Evolutionary conservation across 2,888 invertebrate species (phyloP).

Genomic region (Drosophila longiperda): DNA sequence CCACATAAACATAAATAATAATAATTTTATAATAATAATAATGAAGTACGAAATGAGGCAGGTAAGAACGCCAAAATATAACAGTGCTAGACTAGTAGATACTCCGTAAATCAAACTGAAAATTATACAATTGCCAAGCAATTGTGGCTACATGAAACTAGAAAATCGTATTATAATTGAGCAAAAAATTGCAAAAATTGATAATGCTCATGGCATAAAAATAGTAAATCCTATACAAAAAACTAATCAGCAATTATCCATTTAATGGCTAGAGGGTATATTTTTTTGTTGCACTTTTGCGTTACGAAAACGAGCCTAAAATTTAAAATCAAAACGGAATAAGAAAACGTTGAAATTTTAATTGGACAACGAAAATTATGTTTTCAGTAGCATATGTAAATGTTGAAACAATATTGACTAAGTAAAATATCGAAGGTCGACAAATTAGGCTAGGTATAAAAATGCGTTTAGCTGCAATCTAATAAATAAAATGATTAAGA

Average conservation of each 20-base stretch:
- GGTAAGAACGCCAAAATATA: constrained; percentile 9
- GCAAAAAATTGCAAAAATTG: not conserved
- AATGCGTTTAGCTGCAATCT: not conserved
- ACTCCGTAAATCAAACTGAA: constrained; percentile 3
- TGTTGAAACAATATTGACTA: not conserved
- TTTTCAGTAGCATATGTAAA: not conserved
- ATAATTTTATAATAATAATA: constrained; percentile 45
- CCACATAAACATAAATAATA: constrained; percentile 20
- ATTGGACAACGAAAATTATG: not conserved
- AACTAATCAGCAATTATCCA: too few relatives aligned
- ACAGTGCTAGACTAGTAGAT: not conserved
- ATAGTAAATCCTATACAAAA: too few relatives aligned
- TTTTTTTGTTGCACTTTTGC: constrained; percentile 74
- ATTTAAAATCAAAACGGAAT: constrained; percentile 26
- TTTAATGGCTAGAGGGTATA: constrained; percentile 9
- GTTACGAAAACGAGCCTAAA: constrained; percentile 56
- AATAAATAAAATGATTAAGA: not conserved
- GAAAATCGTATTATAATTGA: not conserved
- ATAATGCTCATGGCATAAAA: too few relatives aligned
- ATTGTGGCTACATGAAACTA: not conserved
- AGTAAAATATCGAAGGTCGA: not conserved
- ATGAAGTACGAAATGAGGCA: constrained; percentile 22
- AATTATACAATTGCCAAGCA: not conserved
- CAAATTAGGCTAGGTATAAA: not conserved
- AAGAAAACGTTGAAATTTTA: not conserved